Conservation (phyloP, 2,113 vertebrate genomes). For the Alouatta palliata region DNA sequence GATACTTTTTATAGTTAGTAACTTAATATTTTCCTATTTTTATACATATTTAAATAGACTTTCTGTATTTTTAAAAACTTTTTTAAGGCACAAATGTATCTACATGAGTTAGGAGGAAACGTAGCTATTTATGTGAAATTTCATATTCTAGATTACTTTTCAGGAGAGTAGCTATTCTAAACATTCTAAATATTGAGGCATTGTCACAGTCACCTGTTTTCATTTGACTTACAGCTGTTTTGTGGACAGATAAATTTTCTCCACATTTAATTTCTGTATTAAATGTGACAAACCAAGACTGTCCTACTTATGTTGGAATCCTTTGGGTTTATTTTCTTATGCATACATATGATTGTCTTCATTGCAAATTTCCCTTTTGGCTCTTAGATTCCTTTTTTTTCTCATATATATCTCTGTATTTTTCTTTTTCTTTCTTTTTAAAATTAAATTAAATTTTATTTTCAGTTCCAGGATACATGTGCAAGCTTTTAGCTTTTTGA, state of each 20-base stretch:
- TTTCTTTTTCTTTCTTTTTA: too few relatives aligned
- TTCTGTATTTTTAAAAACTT: not conserved
- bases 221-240: not conserved
- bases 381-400: not conserved
- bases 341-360: not conserved
- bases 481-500: not conserved
- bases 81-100: not conserved
- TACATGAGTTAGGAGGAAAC: not conserved
- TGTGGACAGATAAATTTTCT: not conserved
- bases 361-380: not conserved
- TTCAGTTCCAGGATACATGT: too few relatives aligned
- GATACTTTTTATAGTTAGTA: slow-evolving; percentile 12
- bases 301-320: not conserved
- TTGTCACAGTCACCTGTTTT: not conserved
- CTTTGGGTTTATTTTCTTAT: slow-evolving; percentile 10
- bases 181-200: slow-evolving; percentile 9
- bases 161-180: not conserved
- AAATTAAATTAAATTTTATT: too few relatives aligned
- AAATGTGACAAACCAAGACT: not conserved
- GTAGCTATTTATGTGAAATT: not conserved
- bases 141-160: slow-evolving; percentile 40
- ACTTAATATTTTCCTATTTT: slow-evolving; percentile 8
- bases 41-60: not conserved
- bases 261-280: not conserved
- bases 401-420: too few relatives aligned